Evolutionary conservation across 2,888 invertebrate genomes (phyloP).

Genomic region (Campoplex capitator): DNA sequence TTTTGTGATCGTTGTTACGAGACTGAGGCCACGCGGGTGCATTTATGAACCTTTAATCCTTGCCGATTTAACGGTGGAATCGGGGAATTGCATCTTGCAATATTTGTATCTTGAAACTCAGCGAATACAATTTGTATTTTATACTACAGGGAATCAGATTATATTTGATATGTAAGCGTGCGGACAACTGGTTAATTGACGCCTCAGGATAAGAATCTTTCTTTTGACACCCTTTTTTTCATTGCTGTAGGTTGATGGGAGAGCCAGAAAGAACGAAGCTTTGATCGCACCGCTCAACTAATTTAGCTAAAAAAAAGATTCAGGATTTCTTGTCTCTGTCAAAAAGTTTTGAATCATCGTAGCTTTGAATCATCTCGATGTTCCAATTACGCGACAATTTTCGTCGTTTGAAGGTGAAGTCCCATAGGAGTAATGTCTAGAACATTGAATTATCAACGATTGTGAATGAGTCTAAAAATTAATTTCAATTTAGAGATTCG

Average conservation of each 20-base stretch:
- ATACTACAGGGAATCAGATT: not conserved
- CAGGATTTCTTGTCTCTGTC: not conserved
- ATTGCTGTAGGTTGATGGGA: not conserved
- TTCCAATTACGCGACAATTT: not conserved
- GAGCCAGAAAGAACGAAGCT: not conserved
- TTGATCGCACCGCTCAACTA: not conserved
- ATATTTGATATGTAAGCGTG: constrained; percentile 32
- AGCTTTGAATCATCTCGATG: not conserved
- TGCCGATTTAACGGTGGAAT: constrained; percentile 64
- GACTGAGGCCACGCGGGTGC: not conserved
- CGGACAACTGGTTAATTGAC: constrained; percentile 67
- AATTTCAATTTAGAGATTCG: not conserved
- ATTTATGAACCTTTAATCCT: constrained; percentile 59
- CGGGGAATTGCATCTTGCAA: constrained; percentile 24
- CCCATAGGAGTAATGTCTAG: too few relatives aligned
- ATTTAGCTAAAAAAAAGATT: not conserved
- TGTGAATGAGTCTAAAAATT: too few relatives aligned
- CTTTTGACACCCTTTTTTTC: constrained; percentile 25
- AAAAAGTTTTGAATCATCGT: not conserved
- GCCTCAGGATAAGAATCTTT: constrained; percentile 61
- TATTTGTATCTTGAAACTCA: constrained; percentile 18
- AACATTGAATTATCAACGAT: too few relatives aligned
- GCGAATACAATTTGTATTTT: constrained; percentile 12
- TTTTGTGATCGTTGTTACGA: constrained; percentile 41
- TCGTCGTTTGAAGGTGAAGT: not conserved